Evolutionary conservation across 2,113 vertebrate species (phyloP).

Genomic region (Riparia riparia): DNA sequence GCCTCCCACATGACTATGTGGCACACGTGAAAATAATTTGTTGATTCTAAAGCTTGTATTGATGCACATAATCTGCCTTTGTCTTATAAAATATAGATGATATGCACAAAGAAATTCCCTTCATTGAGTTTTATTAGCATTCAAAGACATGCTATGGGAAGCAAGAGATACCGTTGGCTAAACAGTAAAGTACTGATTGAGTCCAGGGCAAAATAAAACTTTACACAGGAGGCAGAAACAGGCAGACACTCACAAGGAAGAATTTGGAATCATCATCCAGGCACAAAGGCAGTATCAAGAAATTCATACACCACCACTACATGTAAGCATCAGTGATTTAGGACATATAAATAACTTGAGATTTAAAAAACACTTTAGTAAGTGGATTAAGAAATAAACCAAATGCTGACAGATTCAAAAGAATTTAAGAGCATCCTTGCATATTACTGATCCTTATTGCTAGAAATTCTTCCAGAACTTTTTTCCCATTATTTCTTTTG

Average conservation of each 20-base stretch:
- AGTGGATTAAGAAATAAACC: neutral
- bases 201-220: neutral
- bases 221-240: neutral
- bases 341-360: neutral
- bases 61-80: neutral
- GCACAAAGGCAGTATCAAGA: neutral
- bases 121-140: neutral
- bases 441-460: neutral
- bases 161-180: neutral
- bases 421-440: neutral
- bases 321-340: neutral
- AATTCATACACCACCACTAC: neutral
- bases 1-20: neutral
- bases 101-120: neutral
- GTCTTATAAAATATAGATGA: neutral
- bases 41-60: neutral
- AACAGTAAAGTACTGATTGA: neutral
- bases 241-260: neutral
- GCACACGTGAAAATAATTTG: neutral
- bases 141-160: neutral
- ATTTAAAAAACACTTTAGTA: neutral
- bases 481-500: neutral
- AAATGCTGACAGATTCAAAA: neutral
- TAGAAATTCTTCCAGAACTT: neutral
- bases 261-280: neutral